Evolutionary conservation across 2,888 invertebrate genomes (phyloP).

Genomic region (Tinea semifulvella): DNA sequence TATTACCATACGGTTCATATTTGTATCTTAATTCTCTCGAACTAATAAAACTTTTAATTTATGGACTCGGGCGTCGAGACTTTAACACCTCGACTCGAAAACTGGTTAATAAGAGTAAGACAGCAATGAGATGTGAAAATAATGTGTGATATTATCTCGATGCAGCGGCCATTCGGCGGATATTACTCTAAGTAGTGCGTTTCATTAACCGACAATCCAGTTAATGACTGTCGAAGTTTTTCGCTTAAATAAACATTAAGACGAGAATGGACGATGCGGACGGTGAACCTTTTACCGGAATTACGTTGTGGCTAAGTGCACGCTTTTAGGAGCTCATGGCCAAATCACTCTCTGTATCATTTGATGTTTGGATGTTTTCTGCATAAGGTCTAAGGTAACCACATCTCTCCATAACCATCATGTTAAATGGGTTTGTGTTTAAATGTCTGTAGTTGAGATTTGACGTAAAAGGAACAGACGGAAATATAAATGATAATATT

Average conservation of each 20-base stretch:
- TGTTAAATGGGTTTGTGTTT: too few species aligned
- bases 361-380: slow-evolving; percentile 4
- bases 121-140: slow-evolving; percentile 50
- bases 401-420: too few species aligned
- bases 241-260: slow-evolving; percentile 61
- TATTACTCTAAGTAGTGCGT: slow-evolving; percentile 41
- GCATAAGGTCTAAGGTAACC: too few species aligned
- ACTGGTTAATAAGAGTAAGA: slow-evolving; percentile 40
- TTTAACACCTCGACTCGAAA: slow-evolving; percentile 41
- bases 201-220: slow-evolving; percentile 53
- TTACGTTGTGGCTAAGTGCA: slow-evolving; percentile 50
- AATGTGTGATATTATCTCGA: slow-evolving; percentile 47
- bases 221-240: slow-evolving; percentile 56
- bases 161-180: slow-evolving; percentile 23
- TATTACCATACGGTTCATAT: slow-evolving; percentile 1
- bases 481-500: too few species aligned
- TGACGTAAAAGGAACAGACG: too few species aligned
- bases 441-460: too few species aligned
- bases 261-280: slow-evolving; percentile 43
- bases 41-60: slow-evolving; percentile 36
- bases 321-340: slow-evolving; percentile 36
- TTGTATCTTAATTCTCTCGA: slow-evolving; percentile 20
- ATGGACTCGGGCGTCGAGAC: slow-evolving; percentile 37
- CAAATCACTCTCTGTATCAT: slow-evolving; percentile 26
- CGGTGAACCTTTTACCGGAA: slow-evolving; percentile 54